Evolutionary conservation across 2,888 invertebrate genomes (phyloP).

Genomic region (Nysson spinosus): DNA sequence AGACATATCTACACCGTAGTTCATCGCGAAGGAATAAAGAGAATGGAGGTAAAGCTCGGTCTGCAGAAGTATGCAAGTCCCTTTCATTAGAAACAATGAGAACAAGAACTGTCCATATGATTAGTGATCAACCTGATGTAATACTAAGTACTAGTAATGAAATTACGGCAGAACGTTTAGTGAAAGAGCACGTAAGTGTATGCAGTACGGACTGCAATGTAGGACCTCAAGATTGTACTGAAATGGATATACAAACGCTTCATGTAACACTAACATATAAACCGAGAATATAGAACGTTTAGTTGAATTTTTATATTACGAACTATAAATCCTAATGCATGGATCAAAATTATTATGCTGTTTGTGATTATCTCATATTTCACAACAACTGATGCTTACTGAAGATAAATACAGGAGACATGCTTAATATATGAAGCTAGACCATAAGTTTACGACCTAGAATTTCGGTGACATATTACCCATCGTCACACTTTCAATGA

Average conservation of each 20-base stretch:
- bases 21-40: slow-evolving; percentile 80
- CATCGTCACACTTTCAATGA: too few relatives aligned
- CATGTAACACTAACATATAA: slow-evolving; percentile 79
- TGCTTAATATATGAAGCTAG: too few relatives aligned
- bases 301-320: too few relatives aligned
- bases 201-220: slow-evolving; percentile 52
- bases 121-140: slow-evolving; percentile 53
- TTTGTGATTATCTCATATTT: too few relatives aligned
- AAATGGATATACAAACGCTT: slow-evolving; percentile 79
- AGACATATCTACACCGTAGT: slow-evolving; percentile 78
- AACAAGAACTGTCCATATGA: slow-evolving; percentile 63
- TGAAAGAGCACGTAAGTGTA: slow-evolving; percentile 37
- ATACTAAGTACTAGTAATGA: slow-evolving; percentile 67
- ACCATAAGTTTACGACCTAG: too few relatives aligned
- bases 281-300: slow-evolving; percentile 78
- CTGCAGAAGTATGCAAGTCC: slow-evolving; percentile 65
- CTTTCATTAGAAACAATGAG: slow-evolving; percentile 70
- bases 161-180: slow-evolving; percentile 57
- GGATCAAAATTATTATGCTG: too few relatives aligned
- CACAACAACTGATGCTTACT: too few relatives aligned
- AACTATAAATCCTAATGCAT: too few relatives aligned
- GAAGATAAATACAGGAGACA: too few relatives aligned
- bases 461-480: too few relatives aligned
- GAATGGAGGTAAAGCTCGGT: slow-evolving; percentile 74
- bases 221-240: slow-evolving; percentile 77